Percentiles rank a stretch among this genome's conserved stretches.
Conservation (phyloP, 2,797 vertebrate species). For the Neosilurus hyrtlii region DNA sequence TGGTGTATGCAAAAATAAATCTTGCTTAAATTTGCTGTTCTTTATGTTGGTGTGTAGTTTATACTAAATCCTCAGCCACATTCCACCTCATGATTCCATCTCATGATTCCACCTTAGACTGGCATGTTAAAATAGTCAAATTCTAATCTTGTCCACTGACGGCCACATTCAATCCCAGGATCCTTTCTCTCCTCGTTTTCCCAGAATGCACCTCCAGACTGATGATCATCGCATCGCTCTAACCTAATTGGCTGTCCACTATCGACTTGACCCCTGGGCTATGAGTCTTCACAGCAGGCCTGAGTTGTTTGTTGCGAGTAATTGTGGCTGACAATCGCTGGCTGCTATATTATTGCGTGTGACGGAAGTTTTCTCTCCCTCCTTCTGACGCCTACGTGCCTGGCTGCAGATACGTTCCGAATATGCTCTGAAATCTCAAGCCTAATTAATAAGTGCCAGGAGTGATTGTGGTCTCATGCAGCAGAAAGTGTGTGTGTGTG, state of each 20-base stretch:
- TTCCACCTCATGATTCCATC: no score
- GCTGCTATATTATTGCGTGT: slow-evolving; percentile 39
- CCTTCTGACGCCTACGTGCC: slow-evolving; percentile 45
- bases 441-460: slow-evolving; percentile 58
- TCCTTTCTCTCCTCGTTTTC: neutral
- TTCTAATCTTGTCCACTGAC: neutral
- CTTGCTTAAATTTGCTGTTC: no score
- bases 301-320: slow-evolving; percentile 36
- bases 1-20: no score
- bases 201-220: neutral
- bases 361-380: slow-evolving; percentile 49
- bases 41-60: no score
- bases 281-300: slow-evolving; percentile 39
- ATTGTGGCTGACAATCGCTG: slow-evolving; percentile 48
- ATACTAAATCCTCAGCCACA: no score
- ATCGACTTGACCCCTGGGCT: slow-evolving; percentile 31
- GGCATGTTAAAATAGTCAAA: neutral
- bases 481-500: slow-evolving; percentile 42
- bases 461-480: slow-evolving; percentile 49
- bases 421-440: slow-evolving; percentile 52
- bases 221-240: neutral
- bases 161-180: neutral
- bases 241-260: slow-evolving; percentile 35
- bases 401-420: slow-evolving; percentile 48
- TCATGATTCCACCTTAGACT: no score